phyloP scores from a whole-genome alignment of 2,888 invertebrate genomes.

The Polyploca ridens region DNA sequence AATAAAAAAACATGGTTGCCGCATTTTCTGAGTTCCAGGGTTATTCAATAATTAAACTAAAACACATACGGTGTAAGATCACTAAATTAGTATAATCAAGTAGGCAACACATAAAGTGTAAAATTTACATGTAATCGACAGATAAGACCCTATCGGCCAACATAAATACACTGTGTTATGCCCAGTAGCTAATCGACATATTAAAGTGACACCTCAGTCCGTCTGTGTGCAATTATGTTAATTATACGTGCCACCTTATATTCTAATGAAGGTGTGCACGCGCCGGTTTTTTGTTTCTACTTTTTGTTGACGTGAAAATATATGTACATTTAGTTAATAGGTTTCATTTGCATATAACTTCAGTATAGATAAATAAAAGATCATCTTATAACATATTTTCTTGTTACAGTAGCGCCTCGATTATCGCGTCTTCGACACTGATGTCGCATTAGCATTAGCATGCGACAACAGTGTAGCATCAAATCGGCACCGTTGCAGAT shows the following conservation, averaged over 20 bases:
- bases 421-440: no score
- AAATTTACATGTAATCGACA: constrained; percentile 4
- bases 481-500: no score
- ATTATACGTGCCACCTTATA: not conserved
- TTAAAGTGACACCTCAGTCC: constrained; percentile 4
- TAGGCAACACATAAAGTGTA: not conserved
- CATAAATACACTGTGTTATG: constrained; percentile 5
- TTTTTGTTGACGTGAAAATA: not conserved
- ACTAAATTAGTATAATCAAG: constrained; percentile 7
- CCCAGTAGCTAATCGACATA: constrained; percentile 8
- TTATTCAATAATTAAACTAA: not conserved
- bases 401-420: no score
- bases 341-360: not conserved
- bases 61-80: constrained; percentile 2
- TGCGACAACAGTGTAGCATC: no score
- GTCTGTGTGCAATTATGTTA: constrained; percentile 5
- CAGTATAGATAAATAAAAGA: no score
- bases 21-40: not conserved
- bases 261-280: not conserved
- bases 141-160: not conserved
- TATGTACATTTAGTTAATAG: not conserved
- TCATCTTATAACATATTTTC: no score
- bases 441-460: no score
- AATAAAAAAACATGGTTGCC: not conserved
- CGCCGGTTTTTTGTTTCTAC: not conserved